phyloP scores from a whole-genome alignment of 2,888 invertebrate species.

The Rhaphigaster nebulosa region DNA sequence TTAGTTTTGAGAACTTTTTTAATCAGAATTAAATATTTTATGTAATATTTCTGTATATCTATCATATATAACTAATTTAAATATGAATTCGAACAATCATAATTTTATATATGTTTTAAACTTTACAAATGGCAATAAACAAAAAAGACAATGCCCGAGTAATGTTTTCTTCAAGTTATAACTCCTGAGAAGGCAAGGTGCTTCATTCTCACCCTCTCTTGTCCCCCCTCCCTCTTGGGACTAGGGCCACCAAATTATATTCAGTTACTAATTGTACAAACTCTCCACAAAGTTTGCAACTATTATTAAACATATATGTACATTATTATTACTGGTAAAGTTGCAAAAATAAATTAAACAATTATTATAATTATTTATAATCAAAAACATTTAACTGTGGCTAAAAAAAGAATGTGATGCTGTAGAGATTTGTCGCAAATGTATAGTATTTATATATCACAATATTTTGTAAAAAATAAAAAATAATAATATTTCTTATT shows the following conservation, averaged over 20 bases:
- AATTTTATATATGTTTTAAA: neutral
- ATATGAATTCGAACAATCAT: neutral
- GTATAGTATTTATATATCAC: no score
- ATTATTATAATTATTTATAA: neutral
- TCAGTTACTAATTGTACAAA: constrained; percentile 10
- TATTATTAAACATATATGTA: neutral
- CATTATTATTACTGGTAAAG: neutral
- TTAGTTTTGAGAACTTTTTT: no score
- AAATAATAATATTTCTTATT: no score
- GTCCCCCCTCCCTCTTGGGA: neutral
- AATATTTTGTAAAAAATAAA: no score
- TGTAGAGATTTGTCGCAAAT: neutral
- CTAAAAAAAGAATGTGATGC: neutral
- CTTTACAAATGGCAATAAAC: neutral
- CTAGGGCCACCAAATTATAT: constrained; percentile 24
- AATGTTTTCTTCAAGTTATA: constrained; percentile 27
- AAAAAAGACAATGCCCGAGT: neutral
- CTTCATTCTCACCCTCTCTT: constrained; percentile 27
- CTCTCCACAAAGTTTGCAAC: constrained; percentile 19
- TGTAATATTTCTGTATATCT: no score
- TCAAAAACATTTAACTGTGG: neutral
- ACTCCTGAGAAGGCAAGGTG: neutral
- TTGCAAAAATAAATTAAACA: neutral
- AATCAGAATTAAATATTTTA: no score
- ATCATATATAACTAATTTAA: no score